phyloP scores from a whole-genome alignment of 2,113 vertebrate genomes.

The Erpornis zantholeuca region DNA sequence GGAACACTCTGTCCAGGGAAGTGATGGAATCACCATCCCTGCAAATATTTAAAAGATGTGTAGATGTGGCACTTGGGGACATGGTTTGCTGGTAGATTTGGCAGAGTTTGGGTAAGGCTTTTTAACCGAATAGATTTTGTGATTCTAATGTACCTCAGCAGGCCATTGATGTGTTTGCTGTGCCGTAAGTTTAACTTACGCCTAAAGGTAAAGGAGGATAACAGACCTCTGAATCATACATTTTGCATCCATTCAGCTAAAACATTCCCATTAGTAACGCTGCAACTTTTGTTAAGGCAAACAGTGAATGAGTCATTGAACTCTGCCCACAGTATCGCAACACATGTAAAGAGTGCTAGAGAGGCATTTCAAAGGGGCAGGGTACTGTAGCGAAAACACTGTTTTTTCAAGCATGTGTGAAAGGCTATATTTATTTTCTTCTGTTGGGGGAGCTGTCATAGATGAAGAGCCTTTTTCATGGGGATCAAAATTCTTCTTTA shows the following conservation, averaged over 20 bases:
- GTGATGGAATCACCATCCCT: background rate
- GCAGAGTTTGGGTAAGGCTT: background rate
- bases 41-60: background rate
- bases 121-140: background rate
- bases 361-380: background rate
- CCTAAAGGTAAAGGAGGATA: background rate
- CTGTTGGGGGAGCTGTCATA: background rate
- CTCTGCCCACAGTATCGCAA: background rate
- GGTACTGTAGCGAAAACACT: background rate
- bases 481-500: constrained; percentile 14
- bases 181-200: background rate
- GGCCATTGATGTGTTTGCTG: background rate
- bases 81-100: background rate
- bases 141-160: background rate
- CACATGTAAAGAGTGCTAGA: background rate
- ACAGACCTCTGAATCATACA: background rate
- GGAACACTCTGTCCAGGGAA: background rate
- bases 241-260: background rate
- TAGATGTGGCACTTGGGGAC: background rate
- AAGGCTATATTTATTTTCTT: background rate
- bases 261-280: background rate
- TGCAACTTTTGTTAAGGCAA: background rate
- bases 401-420: background rate
- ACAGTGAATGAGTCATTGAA: background rate
- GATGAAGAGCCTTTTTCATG: background rate